These are phyloP conservation scores for Idaea aversata DNA, from an alignment of 2,888 invertebrate species.

Conservation along the genomic window DNA sequence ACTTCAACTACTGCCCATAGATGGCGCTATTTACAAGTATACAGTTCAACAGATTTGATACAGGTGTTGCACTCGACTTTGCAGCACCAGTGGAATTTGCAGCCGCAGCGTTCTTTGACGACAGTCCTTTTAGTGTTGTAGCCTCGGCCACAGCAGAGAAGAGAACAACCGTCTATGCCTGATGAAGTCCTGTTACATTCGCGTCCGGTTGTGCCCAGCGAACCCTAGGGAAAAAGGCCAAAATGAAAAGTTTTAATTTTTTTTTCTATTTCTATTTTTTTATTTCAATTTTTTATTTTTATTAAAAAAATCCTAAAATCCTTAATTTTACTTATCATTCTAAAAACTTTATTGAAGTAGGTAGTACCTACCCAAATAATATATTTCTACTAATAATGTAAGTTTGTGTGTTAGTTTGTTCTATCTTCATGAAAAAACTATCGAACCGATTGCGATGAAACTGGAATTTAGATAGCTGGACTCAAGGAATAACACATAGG, in stretches of 20 bases:
- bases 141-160: slow-evolving; percentile 95
- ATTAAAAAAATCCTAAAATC: too few relatives aligned
- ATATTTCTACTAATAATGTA: too few relatives aligned
- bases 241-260: neutral
- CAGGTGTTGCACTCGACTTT: slow-evolving; percentile 96
- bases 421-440: too few relatives aligned
- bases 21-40: slow-evolving; percentile 88
- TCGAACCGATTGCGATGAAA: too few relatives aligned
- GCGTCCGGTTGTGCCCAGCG: slow-evolving; percentile 84
- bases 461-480: too few relatives aligned
- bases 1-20: neutral
- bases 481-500: too few relatives aligned
- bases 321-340: too few relatives aligned
- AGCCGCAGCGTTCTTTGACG: slow-evolving; percentile 91
- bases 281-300: too few relatives aligned
- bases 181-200: slow-evolving; percentile 86
- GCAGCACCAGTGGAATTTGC: slow-evolving; percentile 99
- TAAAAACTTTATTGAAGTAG: too few relatives aligned
- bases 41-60: slow-evolving; percentile 87
- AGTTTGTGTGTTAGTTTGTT: too few relatives aligned
- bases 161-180: slow-evolving; percentile 91
- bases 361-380: too few relatives aligned
- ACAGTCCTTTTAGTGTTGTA: slow-evolving; percentile 92
- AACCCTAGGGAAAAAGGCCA: slow-evolving; percentile 47
- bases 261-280: too few relatives aligned